A percentile compares a stretch with the other conserved stretches of the same genome.
phyloP scores from a whole-genome alignment of 64 coral and sea anemone species.

The Catalaphyllia jardinei region DNA sequence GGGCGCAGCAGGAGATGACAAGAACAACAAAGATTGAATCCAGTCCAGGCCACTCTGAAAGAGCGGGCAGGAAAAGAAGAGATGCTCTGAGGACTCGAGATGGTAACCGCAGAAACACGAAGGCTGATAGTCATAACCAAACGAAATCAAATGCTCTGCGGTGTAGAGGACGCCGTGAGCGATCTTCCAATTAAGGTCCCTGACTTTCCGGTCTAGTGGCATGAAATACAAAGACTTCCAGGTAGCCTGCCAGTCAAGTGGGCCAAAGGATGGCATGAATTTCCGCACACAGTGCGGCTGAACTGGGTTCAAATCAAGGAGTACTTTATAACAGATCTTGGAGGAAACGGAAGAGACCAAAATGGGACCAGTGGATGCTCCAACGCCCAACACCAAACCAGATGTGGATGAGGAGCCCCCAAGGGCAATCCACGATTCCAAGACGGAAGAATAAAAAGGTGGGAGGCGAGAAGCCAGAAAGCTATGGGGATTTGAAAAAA shows the following conservation, averaged over 20 bases:
- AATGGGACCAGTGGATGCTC: too few relatives aligned
- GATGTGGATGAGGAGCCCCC: too few relatives aligned
- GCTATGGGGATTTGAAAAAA: too few relatives aligned
- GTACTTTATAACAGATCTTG: too few relatives aligned
- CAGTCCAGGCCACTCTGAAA: not conserved
- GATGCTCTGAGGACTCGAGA: not conserved
- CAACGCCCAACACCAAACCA: too few relatives aligned
- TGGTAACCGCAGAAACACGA: not conserved
- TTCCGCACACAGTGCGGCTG: not conserved
- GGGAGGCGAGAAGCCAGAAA: too few relatives aligned
- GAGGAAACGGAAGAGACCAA: not conserved
- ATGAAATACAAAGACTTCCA: not conserved
- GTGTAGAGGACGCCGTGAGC: slow-evolving; percentile 3
- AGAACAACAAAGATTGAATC: not conserved
- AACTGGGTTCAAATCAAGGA: too few relatives aligned
- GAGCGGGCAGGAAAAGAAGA: not conserved
- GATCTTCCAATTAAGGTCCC: slow-evolving; percentile 12
- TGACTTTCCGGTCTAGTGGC: not conserved
- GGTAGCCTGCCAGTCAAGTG: not conserved
- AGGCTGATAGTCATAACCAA: not conserved
- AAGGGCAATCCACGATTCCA: too few relatives aligned
- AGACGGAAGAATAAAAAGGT: too few relatives aligned
- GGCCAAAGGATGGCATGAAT: too few relatives aligned
- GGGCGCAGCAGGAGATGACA: not conserved
- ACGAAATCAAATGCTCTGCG: not conserved